Base-by-base conservation (phyloP, 2,797 vertebrate genomes). In the Gymnoscopelus braueri region DNA sequence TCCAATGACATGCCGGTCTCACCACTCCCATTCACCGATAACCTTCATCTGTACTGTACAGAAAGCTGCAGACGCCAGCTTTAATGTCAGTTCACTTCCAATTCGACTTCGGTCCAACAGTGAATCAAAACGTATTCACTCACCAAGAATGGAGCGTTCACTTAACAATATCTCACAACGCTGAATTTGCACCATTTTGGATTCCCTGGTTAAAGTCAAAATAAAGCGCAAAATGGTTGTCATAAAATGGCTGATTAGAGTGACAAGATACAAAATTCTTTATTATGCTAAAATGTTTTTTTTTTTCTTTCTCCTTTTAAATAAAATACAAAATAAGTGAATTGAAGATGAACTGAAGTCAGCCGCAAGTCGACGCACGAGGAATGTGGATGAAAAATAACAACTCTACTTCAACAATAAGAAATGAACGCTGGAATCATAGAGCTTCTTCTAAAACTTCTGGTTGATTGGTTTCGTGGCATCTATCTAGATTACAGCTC, bases 371-470 rank as follows among this genome's bases (percentile, higher is more conserved):
- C 63, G 70, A 79, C 47, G 71, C 67, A 78, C 69, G 4, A 81
- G 85, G 84, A 88, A 89, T 85, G 84, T 86, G 67, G 79, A 78
- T 78, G 83, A 90, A 6, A 44, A 44, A 81, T 67, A 65, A 61
- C 5, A 84, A 77, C 63, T 63, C 69, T 24, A 77, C 53, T 69
- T 67, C 48, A 73, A 73, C 57, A 29, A 59, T 24, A 10, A 60
- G 44, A 64, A 67, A 53, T 59, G 24, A 47, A 48, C 23, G 5
- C 72, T 11, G 57, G 19, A 74, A 69, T 59, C 51, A 60, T 59
- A 56, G 15, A 66, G 65, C 66, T n/a, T 51, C 12, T 44, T 10
- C 15, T 50, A 9, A 67, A 60, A 39, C 72, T 50, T 32, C 52
- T 55, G 55, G 35, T 49, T 76, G 69, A 71, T 69, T 74, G 32